phyloP scores from a whole-genome alignment of 2,888 invertebrate genomes.

The Rotaria macrura region DNA sequence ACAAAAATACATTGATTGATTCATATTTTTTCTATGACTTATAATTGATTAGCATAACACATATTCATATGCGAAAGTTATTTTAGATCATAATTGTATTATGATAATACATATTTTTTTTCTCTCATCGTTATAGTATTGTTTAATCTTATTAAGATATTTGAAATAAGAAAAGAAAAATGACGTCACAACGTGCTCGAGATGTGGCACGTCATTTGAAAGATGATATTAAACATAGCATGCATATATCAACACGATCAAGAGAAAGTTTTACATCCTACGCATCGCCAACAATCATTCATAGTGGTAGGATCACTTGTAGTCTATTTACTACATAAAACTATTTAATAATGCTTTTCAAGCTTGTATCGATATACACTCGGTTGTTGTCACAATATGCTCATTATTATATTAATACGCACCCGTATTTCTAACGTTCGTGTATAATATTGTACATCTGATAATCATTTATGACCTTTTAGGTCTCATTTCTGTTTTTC shows the following conservation, averaged over 20 bases:
- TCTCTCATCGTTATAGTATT: background rate
- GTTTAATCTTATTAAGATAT: background rate
- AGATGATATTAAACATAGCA: background rate
- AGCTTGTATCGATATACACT: too few species aligned
- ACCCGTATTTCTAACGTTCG: too few species aligned
- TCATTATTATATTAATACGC: too few species aligned
- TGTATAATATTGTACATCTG: too few species aligned
- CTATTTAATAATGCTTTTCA: too few species aligned
- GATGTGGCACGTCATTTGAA: background rate
- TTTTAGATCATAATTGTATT: background rate
- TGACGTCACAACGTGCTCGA: background rate
- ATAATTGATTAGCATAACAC: background rate
- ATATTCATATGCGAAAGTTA: background rate
- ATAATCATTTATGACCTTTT: background rate
- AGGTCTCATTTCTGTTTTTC: background rate
- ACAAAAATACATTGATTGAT: too few species aligned
- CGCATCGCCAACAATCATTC: background rate
- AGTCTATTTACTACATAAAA: background rate
- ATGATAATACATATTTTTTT: background rate
- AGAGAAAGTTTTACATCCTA: background rate
- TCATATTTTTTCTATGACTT: background rate
- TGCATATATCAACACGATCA: background rate
- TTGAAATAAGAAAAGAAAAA: background rate
- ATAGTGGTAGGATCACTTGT: background rate
- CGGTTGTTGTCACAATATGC: too few species aligned